These are phyloP conservation scores for Epinotia nisella DNA, from an alignment of 2,888 invertebrate species.

Conservation along the genomic window DNA sequence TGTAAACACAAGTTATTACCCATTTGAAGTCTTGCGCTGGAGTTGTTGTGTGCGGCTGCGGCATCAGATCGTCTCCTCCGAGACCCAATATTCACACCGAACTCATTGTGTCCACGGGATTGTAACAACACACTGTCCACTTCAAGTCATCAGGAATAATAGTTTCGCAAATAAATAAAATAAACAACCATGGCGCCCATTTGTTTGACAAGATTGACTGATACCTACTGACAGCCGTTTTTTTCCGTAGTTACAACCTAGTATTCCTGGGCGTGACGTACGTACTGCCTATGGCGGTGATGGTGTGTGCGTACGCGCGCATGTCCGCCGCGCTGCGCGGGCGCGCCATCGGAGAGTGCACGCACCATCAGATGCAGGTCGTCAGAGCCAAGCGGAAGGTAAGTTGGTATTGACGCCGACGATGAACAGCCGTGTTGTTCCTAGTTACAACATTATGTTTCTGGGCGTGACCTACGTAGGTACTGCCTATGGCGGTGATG, in stretches of 20 bases:
- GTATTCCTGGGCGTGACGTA: conserved; percentile 92
- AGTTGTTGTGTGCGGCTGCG: too few relatives aligned
- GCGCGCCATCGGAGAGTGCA: conserved; percentile 93
- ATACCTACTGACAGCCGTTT: background rate
- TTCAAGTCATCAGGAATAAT: too few relatives aligned
- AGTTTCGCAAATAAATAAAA: too few relatives aligned
- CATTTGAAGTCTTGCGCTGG: too few relatives aligned
- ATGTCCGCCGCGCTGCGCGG: conserved; percentile 95
- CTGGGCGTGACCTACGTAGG: conserved; percentile 90
- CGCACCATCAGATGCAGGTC: conserved; percentile 93
- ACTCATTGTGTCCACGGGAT: too few relatives aligned
- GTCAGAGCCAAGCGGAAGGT: conserved; percentile 94
- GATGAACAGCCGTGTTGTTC: background rate
- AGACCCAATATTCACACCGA: too few relatives aligned
- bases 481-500: conserved; percentile 93
- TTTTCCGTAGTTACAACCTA: conserved; percentile 90
- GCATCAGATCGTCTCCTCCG: too few relatives aligned
- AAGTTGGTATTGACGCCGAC: conserved; percentile 49
- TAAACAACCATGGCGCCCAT: background rate
- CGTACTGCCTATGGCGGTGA: conserved; percentile 91
- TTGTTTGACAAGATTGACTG: background rate
- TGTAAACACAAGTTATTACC: background rate
- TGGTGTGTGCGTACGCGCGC: conserved; percentile 91
- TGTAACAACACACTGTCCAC: too few relatives aligned
- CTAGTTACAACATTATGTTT: too few relatives aligned